Base-by-base conservation (phyloP, 2,797 vertebrate genomes). In the Eulemur rubriventer region DNA sequence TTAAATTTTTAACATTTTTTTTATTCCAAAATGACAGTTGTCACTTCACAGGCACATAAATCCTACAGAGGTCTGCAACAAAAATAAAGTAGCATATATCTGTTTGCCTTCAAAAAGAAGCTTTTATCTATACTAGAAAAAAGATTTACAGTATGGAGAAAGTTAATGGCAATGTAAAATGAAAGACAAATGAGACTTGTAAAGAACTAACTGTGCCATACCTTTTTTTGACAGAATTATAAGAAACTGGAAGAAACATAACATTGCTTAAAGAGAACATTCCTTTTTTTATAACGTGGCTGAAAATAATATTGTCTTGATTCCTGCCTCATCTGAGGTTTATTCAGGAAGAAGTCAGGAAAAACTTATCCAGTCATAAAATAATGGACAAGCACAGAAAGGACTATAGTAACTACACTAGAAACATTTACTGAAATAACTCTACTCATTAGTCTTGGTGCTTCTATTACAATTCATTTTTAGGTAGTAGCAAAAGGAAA, bases 1-100 rank as follows among this genome's bases (percentile, higher is more conserved):
- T 80, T 91, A 75, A 82, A 80, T 69, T 91, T 94, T 90, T 84
- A 83, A 92, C 43, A 92, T 75, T 92, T 75, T 75, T 92, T 93
- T 80, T 84, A 94, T 80, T 83, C 78, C n/a, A 87, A 92, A 92
- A 87, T 67, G 24, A 92, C 7, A 78, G 70, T 26, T 93, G 57
- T 22, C 52, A 28, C 79, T 87, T 88, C 28, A 88, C n/a, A 83
- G 43, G 57, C 50, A 89, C 30, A 92, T 28, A 95, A 90, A 87
- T 78, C 67, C 43, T 63, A 65, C 0, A 75, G 33, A 67, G 7
- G 75, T 83, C 0, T 50, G 24, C 55, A 59, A 35, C 38, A 65
- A 89, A 96, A 91, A 59, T 67, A 72, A 81, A 96, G 48, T 30
- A 78, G 80, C 20, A 22, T 79, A 16, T 79, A 61, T 41, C 61